Evolutionary conservation across 2,113 vertebrate species (phyloP), one percentile per base, ranked within the genome.

Genomic region (Sorex araneus): DNA sequence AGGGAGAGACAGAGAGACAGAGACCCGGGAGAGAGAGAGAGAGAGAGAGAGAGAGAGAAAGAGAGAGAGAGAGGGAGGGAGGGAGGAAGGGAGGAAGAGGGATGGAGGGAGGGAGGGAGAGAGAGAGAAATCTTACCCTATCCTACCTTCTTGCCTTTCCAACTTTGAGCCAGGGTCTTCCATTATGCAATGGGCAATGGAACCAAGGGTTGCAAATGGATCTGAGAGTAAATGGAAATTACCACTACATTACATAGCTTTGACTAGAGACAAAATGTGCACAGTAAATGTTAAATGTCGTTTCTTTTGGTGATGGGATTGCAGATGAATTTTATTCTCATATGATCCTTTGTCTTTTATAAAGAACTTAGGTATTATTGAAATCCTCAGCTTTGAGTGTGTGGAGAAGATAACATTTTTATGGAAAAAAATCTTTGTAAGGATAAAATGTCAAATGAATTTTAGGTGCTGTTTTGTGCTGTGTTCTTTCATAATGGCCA

Each of bases 261-360:
- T 15, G 6, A 32, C 30, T 28, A 36, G 47, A 13, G 47, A 50
- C 23, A 64, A 69, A 71, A 0, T 18, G 40, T 18, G 40, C 34
- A 2, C 78, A 23, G 40, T 45, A 71, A 50, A 28, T 45, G 10
- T 67, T 67, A 45, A 74, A 89, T 57, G 34, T 69, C 66, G 40
- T 70, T 36, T 6, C 34, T 21, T 84, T 87, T 75, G 40, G 25
- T 45, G 57, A 60, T 60, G 57, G 21, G 18, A 23, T 60, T 60
- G 6, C 19, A 60, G 57, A 23, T 60, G 19, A 23, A 2, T 21
- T 60, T 60, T 60, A 60, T 60, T 15, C 18, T 54, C 57, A 60
- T 21, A 23, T 60, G n/a, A 32, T 88, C 86, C 80, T 34, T 80
- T 92, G 7, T 85, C 43, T 77, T 74, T 87, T 30, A 47, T 66